These are phyloP conservation scores for Hippocampus guttulatus DNA, from an alignment of 2,113 vertebrate species.

Conservation along the genomic window DNA sequence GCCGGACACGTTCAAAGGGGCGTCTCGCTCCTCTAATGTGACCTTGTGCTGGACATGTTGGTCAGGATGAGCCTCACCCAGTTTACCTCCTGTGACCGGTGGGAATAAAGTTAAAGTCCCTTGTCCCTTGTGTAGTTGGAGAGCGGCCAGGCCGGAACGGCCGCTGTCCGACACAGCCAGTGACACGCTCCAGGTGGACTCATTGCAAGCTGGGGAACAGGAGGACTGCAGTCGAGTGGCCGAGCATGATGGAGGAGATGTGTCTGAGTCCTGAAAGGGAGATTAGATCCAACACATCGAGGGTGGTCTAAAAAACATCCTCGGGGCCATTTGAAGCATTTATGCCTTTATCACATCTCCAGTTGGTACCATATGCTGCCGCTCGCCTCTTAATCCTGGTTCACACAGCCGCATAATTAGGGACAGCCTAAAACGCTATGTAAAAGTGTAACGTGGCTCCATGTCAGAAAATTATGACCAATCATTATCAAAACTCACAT, in stretches of 20 bases:
- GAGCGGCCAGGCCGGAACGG: constrained; percentile 65
- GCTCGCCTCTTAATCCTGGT: too few relatives aligned
- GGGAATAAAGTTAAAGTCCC: constrained; percentile 58
- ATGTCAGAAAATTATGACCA: too few relatives aligned
- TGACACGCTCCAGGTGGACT: constrained; percentile 62
- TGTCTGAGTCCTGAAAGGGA: constrained; percentile 59
- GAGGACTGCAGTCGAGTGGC: constrained; percentile 32
- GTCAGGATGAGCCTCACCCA: neutral
- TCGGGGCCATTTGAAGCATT: neutral
- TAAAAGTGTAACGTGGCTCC: too few relatives aligned
- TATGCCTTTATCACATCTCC: too few relatives aligned
- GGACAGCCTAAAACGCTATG: too few relatives aligned
- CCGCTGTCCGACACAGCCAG: constrained; percentile 67
- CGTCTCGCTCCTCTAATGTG: constrained; percentile 50
- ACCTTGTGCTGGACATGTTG: constrained; percentile 22
- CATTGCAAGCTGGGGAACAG: constrained; percentile 55
- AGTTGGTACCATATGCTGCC: too few relatives aligned
- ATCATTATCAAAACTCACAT: too few relatives aligned
- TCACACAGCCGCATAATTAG: too few relatives aligned
- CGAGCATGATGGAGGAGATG: constrained; percentile 61
- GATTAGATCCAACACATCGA: neutral
- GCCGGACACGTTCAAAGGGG: constrained; percentile 55
- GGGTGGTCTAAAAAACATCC: neutral
- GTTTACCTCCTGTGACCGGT: constrained; percentile 15
- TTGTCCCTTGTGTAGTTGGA: constrained; percentile 60